Conservation (phyloP, 2,888 invertebrate species). For the Alcis repandata region DNA sequence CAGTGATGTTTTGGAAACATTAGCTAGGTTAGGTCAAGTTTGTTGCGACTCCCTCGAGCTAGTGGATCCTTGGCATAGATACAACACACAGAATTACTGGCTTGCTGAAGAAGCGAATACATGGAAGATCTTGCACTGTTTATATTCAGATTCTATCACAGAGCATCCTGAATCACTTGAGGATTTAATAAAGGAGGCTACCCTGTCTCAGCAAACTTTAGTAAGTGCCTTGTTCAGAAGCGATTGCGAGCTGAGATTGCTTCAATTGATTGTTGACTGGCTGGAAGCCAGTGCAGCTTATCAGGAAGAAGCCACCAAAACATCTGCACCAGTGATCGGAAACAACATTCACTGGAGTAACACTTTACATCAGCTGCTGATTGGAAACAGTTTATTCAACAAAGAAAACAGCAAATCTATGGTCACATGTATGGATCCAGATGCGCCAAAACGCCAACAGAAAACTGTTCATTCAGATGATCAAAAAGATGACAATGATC, state of each 20-base stretch:
- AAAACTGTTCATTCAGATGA: slow-evolving; percentile 94
- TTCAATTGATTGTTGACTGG: slow-evolving; percentile 97
- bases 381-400: slow-evolving; percentile 79
- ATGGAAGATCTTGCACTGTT: slow-evolving; percentile 93
- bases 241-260: slow-evolving; percentile 88
- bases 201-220: slow-evolving; percentile 74
- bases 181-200: slow-evolving; percentile 73
- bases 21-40: slow-evolving; percentile 88
- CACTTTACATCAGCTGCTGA: slow-evolving; percentile 92
- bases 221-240: slow-evolving; percentile 76
- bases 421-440: slow-evolving; percentile 94
- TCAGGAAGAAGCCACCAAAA: slow-evolving; percentile 88
- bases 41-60: slow-evolving; percentile 88
- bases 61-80: slow-evolving; percentile 82
- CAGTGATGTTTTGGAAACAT: slow-evolving; percentile 86
- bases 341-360: slow-evolving; percentile 96
- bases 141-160: slow-evolving; percentile 93
- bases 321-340: slow-evolving; percentile 76
- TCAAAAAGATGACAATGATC: slow-evolving; percentile 89
- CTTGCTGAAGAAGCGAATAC: slow-evolving; percentile 94
- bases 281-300: slow-evolving; percentile 94
- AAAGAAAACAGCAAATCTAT: slow-evolving; percentile 77
- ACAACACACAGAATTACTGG: slow-evolving; percentile 84
- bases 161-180: slow-evolving; percentile 86
- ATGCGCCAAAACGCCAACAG: slow-evolving; percentile 93